These are phyloP conservation scores for Alouatta palliata DNA, from an alignment of 2,113 vertebrate genomes.

Conservation along the genomic window DNA sequence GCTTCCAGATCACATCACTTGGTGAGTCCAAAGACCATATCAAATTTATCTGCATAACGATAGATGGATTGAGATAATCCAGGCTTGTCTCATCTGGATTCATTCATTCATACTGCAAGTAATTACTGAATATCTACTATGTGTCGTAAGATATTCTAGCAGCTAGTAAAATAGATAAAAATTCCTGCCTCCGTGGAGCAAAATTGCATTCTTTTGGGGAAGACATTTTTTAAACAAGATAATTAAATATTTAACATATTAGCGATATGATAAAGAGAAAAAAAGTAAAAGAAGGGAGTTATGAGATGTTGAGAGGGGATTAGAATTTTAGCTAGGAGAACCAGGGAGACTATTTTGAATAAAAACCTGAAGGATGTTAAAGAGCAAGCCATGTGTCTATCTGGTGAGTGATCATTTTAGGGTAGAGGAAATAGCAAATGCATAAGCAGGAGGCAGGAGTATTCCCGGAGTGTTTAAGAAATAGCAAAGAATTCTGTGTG, in stretches of 20 bases:
- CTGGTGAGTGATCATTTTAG: not conserved
- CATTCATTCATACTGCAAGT: not conserved
- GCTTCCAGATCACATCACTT: not conserved
- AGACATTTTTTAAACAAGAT: conserved; percentile 2
- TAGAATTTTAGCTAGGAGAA: not conserved
- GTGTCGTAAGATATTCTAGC: not conserved
- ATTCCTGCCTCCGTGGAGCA: not conserved
- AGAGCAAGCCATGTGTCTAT: not conserved
- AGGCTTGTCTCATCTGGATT: not conserved
- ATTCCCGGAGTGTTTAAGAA: not conserved
- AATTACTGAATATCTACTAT: not conserved
- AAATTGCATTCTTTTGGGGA: not conserved
- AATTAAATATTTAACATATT: not conserved
- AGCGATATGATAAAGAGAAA: not conserved
- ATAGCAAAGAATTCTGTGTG: not conserved
- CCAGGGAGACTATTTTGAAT: not conserved
- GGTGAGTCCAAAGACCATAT: not conserved
- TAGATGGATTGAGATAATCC: not conserved
- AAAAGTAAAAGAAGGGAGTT: not conserved
- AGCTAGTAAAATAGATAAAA: not conserved
- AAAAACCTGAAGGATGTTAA: not conserved
- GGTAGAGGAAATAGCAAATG: not conserved
- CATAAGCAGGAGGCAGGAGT: not conserved
- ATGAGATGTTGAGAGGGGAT: not conserved
- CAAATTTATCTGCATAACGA: not conserved